A percentile compares a stretch with the other conserved stretches of the same genome.
Conservation (phyloP, 2,113 vertebrate genomes). For the Ceyx margarethae region DNA sequence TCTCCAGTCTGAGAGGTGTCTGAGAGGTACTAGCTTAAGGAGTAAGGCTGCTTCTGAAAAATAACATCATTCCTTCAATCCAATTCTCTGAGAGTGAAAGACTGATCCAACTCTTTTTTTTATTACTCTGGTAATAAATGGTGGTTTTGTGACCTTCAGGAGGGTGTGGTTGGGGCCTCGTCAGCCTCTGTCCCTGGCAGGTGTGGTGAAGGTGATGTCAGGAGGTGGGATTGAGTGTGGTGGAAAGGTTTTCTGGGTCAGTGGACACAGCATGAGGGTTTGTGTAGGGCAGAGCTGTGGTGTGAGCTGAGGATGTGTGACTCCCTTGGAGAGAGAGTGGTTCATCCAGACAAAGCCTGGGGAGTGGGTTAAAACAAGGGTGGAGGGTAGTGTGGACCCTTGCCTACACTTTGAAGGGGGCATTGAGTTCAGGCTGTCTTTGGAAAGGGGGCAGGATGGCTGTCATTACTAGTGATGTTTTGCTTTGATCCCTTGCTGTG, state of each 20-base stretch:
- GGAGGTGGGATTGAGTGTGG: too few relatives aligned
- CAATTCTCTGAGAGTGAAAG: background rate
- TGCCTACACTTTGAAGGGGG: accelerated
- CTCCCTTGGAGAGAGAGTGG: background rate
- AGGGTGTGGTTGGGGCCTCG: background rate
- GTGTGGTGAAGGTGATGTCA: background rate
- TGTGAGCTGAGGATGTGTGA: background rate
- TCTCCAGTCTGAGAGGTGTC: background rate
- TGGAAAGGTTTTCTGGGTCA: background rate
- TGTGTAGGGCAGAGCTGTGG: background rate
- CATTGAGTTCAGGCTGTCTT: accelerated
- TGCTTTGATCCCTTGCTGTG: background rate
- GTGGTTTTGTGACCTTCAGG: background rate
- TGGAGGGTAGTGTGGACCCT: accelerated
- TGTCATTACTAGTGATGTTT: background rate
- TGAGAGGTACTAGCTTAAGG: background rate
- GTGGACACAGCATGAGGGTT: accelerated
- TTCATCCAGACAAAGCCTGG: background rate
- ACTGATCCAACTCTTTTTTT: background rate
- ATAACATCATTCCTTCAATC: background rate
- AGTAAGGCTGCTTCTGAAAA: background rate
- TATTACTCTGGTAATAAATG: background rate
- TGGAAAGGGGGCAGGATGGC: background rate
- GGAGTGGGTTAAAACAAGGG: background rate
- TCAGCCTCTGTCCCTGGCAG: background rate